Conservation (phyloP, 2,797 vertebrate genomes). For the Potorous gilbertii region DNA sequence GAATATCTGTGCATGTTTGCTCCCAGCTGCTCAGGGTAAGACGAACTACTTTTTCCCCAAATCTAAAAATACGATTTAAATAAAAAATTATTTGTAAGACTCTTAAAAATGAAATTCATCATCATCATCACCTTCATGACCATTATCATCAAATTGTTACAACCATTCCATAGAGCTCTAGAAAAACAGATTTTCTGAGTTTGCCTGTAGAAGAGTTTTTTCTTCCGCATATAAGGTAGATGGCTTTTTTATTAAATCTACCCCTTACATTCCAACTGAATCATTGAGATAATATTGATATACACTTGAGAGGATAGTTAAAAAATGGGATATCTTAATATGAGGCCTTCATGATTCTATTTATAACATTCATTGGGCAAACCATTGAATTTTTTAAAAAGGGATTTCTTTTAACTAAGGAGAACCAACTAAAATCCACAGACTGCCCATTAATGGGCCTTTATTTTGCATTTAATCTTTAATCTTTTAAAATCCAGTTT, state of each 20-base stretch:
- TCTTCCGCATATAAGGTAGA: conserved; percentile 48
- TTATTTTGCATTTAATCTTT: conserved; percentile 19
- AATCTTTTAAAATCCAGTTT: conserved; percentile 1
- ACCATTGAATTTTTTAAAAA: conserved; percentile 32
- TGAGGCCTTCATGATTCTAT: conserved; percentile 26
- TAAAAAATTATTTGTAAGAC: background rate
- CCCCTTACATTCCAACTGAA: conserved; percentile 58
- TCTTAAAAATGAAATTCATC: background rate
- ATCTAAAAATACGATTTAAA: background rate
- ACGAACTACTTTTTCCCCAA: background rate
- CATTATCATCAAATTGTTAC: background rate
- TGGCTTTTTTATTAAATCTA: conserved; percentile 57
- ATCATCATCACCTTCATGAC: background rate
- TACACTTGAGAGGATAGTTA: conserved; percentile 45
- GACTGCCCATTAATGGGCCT: background rate
- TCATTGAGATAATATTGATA: conserved; percentile 60
- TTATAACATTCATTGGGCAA: conserved; percentile 37
- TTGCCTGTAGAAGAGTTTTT: background rate
- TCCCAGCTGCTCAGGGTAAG: background rate
- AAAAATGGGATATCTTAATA: conserved; percentile 45
- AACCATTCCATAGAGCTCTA: background rate
- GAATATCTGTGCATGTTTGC: background rate
- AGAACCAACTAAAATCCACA: conserved; percentile 5
- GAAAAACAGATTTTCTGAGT: conserved; percentile 28
- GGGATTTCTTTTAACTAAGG: background rate